Base-by-base conservation (phyloP, 2,888 invertebrate species). In the Lobophora halterata region DNA sequence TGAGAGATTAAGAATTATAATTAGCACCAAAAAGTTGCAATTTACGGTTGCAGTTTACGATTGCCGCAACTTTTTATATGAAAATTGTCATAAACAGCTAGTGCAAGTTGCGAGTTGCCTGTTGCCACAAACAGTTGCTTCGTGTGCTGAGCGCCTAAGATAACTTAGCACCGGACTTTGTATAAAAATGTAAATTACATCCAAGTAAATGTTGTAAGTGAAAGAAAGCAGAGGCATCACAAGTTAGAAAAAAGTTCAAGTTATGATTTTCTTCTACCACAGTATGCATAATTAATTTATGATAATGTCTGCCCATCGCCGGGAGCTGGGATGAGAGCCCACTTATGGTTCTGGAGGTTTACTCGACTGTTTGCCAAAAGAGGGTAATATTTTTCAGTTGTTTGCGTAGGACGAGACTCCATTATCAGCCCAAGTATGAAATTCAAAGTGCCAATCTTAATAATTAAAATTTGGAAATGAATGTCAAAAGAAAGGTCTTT, bases 271-370 rank as follows among this genome's bases (percentile, higher is more conserved):
- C n/a, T n/a, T n/a, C 55, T 61, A 58, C 50, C 47, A 45, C 61
- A 40, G 70, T 62, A 72, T 71, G 61, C 71, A 71, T 77, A 73
- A 76, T 76, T 72, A 72, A 77, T 73, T 64, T 71, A 72, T 72
- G 68, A 52, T 72, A 71, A 73, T 71, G 52, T 51, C 43, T 54
- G 55, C 58, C 52, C 59, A 49, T 47, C 56, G 51, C 48, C 52
- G 24, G 52, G 59, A 61, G 57, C 61, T 57, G 60, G 61, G 57
- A 49, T 48, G 61, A 61, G 64, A 55, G 49, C 52, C 56, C 67
- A 67, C 64, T 67, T 65, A 64, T 61, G 63, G 55, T 27, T 38
- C 43, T 43, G 32, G 37, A 46, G 48, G 46, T 50, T 51, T 50
- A 46, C 46, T 41, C 32, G 44, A 30, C 39, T 42, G 44, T 42